These are phyloP conservation scores for Corynorhinus townsendii DNA, from an alignment of 2,113 vertebrate species.

Conservation along the genomic window DNA sequence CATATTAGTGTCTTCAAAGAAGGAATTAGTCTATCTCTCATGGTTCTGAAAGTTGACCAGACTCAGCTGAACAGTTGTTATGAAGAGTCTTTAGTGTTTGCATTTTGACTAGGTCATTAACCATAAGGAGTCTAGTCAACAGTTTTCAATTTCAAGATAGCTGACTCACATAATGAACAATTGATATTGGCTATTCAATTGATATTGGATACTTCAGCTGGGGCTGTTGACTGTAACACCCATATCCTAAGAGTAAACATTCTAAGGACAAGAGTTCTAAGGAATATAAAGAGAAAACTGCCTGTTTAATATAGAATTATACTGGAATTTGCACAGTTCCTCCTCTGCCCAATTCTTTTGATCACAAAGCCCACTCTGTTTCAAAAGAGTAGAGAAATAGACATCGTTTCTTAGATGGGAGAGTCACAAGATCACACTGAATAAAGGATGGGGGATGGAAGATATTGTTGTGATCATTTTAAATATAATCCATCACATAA, in stretches of 20 bases:
- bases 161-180: neutral
- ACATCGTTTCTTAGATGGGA: neutral
- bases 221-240: neutral
- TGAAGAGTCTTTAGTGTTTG: neutral
- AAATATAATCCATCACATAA: neutral
- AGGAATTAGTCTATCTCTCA: neutral
- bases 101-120: neutral
- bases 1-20: neutral
- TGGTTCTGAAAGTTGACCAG: neutral
- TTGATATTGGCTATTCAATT: neutral
- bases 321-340: neutral
- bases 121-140: neutral
- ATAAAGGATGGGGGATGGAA: neutral
- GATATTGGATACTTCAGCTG: neutral
- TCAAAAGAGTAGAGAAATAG: neutral
- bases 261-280: neutral
- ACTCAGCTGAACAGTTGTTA: neutral
- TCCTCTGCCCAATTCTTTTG: neutral
- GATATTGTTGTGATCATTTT: neutral
- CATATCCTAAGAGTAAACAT: neutral
- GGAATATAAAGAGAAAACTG: neutral
- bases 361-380: neutral
- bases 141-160: neutral
- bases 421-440: neutral
- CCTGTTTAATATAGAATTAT: neutral